phyloP scores from a whole-genome alignment of 2,888 invertebrate genomes.

The Nezara viridula region DNA sequence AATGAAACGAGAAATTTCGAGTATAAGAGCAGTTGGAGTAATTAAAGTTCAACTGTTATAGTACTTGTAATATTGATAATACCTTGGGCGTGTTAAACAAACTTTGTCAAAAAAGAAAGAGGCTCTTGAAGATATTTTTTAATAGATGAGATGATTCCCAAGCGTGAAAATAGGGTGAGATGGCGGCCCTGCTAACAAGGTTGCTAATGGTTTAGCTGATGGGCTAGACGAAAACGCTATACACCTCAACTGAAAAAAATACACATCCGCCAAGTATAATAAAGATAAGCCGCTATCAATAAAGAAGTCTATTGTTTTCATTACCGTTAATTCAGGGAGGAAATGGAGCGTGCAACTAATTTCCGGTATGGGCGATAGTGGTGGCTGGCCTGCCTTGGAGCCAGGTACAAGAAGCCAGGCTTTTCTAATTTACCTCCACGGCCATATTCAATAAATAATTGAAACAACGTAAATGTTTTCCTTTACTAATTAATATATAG shows the following conservation, averaged over 20 bases:
- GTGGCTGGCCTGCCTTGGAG: neutral
- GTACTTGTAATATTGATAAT: too few relatives aligned
- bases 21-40: too few relatives aligned
- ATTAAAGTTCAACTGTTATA: too few relatives aligned
- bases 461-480: too few relatives aligned
- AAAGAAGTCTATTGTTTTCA: conserved; percentile 55
- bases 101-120: too few relatives aligned
- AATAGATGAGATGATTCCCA: neutral
- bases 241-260: neutral
- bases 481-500: too few relatives aligned
- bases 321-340: conserved; percentile 55
- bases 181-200: neutral
- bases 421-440: too few relatives aligned
- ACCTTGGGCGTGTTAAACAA: too few relatives aligned
- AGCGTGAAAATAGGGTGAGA: neutral
- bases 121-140: neutral
- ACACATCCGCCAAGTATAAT: conserved; percentile 12
- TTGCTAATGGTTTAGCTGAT: neutral
- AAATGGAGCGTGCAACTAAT: conserved; percentile 61
- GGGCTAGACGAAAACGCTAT: conserved; percentile 40
- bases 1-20: too few relatives aligned
- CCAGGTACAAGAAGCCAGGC: too few relatives aligned
- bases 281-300: conserved; percentile 51
- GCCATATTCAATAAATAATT: too few relatives aligned
- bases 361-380: conserved; percentile 53